A percentile compares a stretch with the other conserved stretches of the same genome.
Conservation (phyloP, 2,113 vertebrate genomes). For the Tamias sibiricus region DNA sequence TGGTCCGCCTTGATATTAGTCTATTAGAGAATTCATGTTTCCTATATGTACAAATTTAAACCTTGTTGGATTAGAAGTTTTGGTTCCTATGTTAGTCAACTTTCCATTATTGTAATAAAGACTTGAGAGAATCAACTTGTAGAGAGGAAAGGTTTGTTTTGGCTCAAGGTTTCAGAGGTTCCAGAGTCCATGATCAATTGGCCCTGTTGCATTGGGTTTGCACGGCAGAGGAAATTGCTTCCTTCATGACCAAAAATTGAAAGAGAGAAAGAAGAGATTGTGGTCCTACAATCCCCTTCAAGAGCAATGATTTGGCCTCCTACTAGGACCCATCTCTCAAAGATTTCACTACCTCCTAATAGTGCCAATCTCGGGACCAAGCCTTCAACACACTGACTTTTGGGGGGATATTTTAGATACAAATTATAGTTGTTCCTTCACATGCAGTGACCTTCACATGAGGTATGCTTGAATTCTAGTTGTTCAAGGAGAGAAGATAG, state of each 20-base stretch:
- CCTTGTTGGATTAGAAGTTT: neutral
- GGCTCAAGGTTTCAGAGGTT: neutral
- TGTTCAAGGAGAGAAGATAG: neutral
- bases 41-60: neutral
- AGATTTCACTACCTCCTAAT: neutral
- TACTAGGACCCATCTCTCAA: neutral
- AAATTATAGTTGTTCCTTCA: neutral
- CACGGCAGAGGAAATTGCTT: neutral
- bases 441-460: neutral
- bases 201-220: neutral
- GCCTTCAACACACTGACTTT: neutral
- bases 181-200: neutral
- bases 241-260: neutral
- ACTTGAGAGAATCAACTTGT: neutral
- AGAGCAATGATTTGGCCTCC: neutral
- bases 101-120: neutral
- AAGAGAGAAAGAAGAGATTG: neutral
- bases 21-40: neutral
- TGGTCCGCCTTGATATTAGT: neutral
- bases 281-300: neutral
- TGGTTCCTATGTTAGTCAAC: neutral
- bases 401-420: neutral
- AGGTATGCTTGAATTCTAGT: neutral
- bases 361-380: neutral
- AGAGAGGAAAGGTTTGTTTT: neutral